Evolutionary conservation across 2,797 vertebrate genomes (phyloP).

Genomic region (Odontamblyopus rebecca): DNA sequence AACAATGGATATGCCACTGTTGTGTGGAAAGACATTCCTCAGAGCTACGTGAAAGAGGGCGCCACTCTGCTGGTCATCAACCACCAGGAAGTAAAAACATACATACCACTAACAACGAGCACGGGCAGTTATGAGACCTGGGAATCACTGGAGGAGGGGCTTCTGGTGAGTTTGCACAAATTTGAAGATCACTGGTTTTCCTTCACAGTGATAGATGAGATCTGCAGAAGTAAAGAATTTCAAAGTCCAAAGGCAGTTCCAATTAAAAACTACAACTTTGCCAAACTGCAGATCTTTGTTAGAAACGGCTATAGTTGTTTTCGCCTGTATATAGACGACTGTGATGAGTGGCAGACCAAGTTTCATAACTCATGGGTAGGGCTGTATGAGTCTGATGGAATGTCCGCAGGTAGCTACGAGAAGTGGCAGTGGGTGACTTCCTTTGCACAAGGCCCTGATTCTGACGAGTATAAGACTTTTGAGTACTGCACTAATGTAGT

Average conservation of each 20-base stretch:
- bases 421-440: neutral
- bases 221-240: neutral
- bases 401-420: neutral
- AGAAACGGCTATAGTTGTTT: neutral
- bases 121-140: neutral
- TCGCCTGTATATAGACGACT: neutral
- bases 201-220: neutral
- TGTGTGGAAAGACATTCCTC: neutral
- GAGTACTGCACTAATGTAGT: neutral
- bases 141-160: neutral
- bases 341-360: neutral
- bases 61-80: neutral
- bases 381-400: neutral
- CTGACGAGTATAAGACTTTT: neutral
- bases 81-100: neutral
- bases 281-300: neutral
- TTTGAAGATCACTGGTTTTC: neutral
- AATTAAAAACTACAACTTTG: neutral
- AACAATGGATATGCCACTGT: neutral
- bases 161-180: neutral
- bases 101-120: neutral
- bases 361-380: neutral
- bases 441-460: neutral
- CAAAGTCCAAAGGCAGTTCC: neutral
- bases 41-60: neutral